Base-by-base conservation (phyloP, 2,113 vertebrate genomes). In the Synodontis membranacea region DNA sequence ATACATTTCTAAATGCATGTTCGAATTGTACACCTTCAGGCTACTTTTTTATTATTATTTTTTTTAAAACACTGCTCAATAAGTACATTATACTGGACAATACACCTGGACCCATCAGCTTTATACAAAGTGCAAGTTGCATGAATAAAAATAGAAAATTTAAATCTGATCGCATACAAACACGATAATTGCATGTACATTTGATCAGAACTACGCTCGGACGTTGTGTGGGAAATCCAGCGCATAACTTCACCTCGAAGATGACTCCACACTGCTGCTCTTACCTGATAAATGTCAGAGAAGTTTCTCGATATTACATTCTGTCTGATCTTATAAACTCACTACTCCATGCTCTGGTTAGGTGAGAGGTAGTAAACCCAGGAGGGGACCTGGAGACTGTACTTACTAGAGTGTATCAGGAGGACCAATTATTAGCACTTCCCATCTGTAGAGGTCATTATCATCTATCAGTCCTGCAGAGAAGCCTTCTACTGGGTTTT, bases 401-500 rank as follows among this genome's bases (percentile, higher is more conserved):
- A 97, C 98, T 99, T 97, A 99, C 98, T 97, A 99, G 68, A 98
- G 94, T 86, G 98, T 99, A 90, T 99, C 98, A 92, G 98, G 98
- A 92, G 98, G 98, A 62, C 98, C 98, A 85, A 99, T 99, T 93
- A 99, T 99, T 87, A 99, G 97, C 89, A 99, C 98, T 97, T 99
- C 98, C 98, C 98, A 99, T 95, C 98, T 96, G 94, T 99, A 99
- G 85, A 99, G 97, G 93, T 99, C 98, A 93, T 96, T 98, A 94
- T 99, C 98, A 92, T 99, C 98, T 93, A 99, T 99, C 92, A 99
- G 96, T 87, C 98, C 98, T 84, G 98, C 98, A 91, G 98, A 99
- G 94, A 99, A 99, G 88, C 98, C 98, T 94, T 99, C 98, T 91
- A 99, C 98, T 91, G 98, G 98, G 92, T 99, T 99, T 96, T 99